Evolutionary conservation across 2,113 vertebrate species (phyloP).

Genomic region (Emydocephalus ijimae): DNA sequence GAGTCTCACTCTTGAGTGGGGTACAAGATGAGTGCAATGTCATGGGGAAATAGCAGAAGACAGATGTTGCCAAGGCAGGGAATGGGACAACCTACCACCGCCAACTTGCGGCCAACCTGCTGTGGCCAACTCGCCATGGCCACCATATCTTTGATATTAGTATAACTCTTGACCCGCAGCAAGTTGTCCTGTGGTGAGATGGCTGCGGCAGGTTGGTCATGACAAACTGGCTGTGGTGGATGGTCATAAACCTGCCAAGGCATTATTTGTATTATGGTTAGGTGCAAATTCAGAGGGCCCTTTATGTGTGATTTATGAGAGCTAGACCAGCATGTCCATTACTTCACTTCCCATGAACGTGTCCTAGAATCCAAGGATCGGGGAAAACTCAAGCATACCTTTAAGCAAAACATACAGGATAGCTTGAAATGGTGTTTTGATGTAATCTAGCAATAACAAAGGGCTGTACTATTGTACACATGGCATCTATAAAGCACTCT

Average conservation of each 20-base stretch:
- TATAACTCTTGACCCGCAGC: too few species aligned
- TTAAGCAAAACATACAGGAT: neutral
- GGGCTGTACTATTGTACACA: neutral
- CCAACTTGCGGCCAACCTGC: too few species aligned
- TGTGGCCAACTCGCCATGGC: too few species aligned
- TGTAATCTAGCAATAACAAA: neutral
- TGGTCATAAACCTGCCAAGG: neutral
- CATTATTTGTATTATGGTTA: neutral
- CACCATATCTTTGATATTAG: too few species aligned
- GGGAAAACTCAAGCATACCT: neutral
- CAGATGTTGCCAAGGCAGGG: neutral
- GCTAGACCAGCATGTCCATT: neutral
- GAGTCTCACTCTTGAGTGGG: neutral
- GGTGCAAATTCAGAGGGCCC: neutral
- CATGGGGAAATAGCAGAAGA: neutral
- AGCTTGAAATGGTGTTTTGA: neutral
- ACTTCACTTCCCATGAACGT: neutral
- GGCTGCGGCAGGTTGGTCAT: too few species aligned
- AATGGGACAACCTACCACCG: too few species aligned
- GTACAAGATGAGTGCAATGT: neutral
- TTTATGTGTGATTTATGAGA: neutral
- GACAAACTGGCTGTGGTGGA: too few species aligned
- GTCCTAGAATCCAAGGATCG: constrained; percentile 28
- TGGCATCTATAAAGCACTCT: neutral
- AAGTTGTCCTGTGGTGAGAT: too few species aligned